These are phyloP conservation scores for Drosophila pseudotakahashii DNA, from an alignment of 2,888 invertebrate species.

Conservation along the genomic window DNA sequence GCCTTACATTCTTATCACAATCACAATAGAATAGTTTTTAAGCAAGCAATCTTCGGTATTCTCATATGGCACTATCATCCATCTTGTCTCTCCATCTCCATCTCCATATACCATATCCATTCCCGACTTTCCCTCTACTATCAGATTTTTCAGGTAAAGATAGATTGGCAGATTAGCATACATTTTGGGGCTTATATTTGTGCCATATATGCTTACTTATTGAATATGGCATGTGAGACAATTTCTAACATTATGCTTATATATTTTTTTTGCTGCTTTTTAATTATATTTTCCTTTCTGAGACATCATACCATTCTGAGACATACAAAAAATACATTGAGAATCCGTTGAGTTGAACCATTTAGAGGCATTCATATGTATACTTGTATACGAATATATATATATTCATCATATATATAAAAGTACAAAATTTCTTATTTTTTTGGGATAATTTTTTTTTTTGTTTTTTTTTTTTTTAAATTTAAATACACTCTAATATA, in stretches of 20 bases:
- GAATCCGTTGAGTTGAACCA: conserved; percentile 39
- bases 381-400: conserved; percentile 30
- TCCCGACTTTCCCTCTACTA: neutral
- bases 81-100: neutral
- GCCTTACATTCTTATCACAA: conserved; percentile 65
- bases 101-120: neutral
- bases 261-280: neutral
- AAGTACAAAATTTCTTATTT: conserved; percentile 56
- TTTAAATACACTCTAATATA: conserved; percentile 24
- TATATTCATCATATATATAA: conserved; percentile 57
- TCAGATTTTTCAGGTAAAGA: conserved; percentile 19
- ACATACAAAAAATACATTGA: conserved; percentile 52
- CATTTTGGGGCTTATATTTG: conserved; percentile 15
- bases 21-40: conserved; percentile 56
- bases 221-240: conserved; percentile 33
- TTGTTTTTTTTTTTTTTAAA: conserved; percentile 10
- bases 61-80: neutral
- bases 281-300: neutral
- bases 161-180: conserved; percentile 12
- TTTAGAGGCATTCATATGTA: conserved; percentile 27
- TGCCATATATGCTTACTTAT: conserved; percentile 19
- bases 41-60: conserved; percentile 49
- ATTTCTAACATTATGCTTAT: conserved; percentile 33
- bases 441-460: conserved; percentile 5
- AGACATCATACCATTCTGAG: conserved; percentile 21